Base-by-base conservation (phyloP, 2,888 invertebrate species). In the Dicyrtoma fusca region DNA sequence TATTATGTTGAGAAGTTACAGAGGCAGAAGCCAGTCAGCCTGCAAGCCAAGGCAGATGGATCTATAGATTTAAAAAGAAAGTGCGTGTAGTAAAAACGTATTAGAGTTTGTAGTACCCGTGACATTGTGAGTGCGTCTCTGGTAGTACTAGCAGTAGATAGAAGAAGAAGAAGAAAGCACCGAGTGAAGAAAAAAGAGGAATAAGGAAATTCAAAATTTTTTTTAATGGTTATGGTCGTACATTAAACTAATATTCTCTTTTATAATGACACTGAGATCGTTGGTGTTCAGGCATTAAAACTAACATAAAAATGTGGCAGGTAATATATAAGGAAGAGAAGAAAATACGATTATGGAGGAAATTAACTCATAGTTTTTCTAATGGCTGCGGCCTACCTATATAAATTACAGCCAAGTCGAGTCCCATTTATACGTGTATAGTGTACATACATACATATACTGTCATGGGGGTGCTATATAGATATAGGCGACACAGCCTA, bases 351-450 rank as follows among this genome's bases (percentile, higher is more conserved):
- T 68, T 68, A 68, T 57, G 44, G 57, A 68, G 68, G 68, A 68
- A 68, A 68, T 68, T 68, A 68, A 68, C 68, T 68, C 68, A 68
- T 68, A 59, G 68, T 59, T 68, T 68, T 68, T 68, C 68, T 68
- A 68, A 68, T 68, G 68, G 68, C 23, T 57, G 57, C 45, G 68
- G 68, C 44, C 25, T 57, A 44, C 26, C 42, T 44, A 34, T 34
- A 34, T 34, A 34, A 34, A 34, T 34, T 34, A 34, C 34, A n/a
- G n/a, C n/a, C n/a, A n/a, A n/a, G n/a, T n/a, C n/a, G n/a, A n/a
- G n/a, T n/a, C n/a, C n/a, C n/a, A n/a, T n/a, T n/a, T n/a, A n/a
- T n/a, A 34, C 34, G 34, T 3, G 8, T 34, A 34, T 34, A 59
- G 25, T 61, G 42, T 6, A 17, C 49, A 49, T 49, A 19, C 3